Base-by-base conservation (phyloP, 1,140 invertebrate genomes). In the Chionoecetes opilio region DNA sequence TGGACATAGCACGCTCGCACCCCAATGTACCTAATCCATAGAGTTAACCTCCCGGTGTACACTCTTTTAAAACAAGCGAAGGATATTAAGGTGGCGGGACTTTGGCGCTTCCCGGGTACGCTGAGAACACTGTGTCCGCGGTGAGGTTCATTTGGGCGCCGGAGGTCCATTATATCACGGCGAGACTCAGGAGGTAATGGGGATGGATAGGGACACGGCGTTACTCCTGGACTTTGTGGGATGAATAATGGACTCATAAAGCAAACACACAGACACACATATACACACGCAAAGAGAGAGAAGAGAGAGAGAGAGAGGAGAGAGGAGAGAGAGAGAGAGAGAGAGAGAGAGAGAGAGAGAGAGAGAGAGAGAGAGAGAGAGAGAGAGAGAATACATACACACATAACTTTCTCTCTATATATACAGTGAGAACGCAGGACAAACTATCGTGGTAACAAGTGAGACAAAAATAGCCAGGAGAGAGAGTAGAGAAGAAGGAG, bases 141-240 rank as follows among this genome's bases (percentile, higher is more conserved):
- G 21, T 17, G 11, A n/a, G n/a, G 63, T 75, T 75, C 21, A 75
- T 75, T 75, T 75, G 63, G 21, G n/a, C 63, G 63, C 8, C 63
- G 21, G n/a, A 75, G 63, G 63, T 75, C 63, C 63, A 75, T 75
- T 75, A 75, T 26, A 75, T 75, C 63, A 75, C 63, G 63, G n/a
- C 26, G 63, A 75, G 63, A n/a, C 63, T 21, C 26, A 26, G 11
- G 26, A 17, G 63, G 21, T 75, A 75, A 75, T 75, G 63, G 6
- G 63, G 63, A 75, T 75, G 63, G 63, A 75, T 75, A 75, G 63
- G 63, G 63, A 75, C 63, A n/a, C 21, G 63, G 63, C 63, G 6
- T 75, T 75, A 75, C 63, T 75, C n/a, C 63, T 75, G 63, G 63
- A 75, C 63, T 75, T 75, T 75, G 63, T 75, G 63, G 63, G 63